A percentile compares a stretch with the other conserved stretches of the same genome.
These are phyloP conservation scores for Trachelus troglodyta DNA, from an alignment of 2,888 invertebrate species.

Conservation along the genomic window DNA sequence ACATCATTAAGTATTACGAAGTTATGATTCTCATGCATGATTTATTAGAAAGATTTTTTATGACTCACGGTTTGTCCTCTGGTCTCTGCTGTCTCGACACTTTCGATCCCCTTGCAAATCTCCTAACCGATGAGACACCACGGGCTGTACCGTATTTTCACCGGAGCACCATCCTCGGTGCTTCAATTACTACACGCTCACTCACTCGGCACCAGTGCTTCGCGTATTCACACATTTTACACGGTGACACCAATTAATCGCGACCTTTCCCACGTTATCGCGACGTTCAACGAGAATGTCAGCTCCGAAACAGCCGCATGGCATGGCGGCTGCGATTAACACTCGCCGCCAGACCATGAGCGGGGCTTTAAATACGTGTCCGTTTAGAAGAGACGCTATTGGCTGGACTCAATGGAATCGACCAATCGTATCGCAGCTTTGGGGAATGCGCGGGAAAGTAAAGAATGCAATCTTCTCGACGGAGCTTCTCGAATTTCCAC, in stretches of 20 bases:
- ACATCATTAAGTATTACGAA: background rate
- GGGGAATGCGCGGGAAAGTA: constrained; percentile 16
- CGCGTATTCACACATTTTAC: constrained; percentile 1
- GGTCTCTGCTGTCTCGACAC: background rate
- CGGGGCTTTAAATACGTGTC: constrained; percentile 41
- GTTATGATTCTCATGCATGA: background rate
- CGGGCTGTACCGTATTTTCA: constrained; percentile 15
- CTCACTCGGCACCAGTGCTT: constrained; percentile 17
- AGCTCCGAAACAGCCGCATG: constrained; percentile 35
- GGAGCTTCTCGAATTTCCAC: background rate
- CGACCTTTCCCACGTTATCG: background rate
- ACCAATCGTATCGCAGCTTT: background rate
- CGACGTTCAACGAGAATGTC: constrained; percentile 3
- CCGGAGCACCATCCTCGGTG: constrained; percentile 20
- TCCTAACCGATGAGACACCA: background rate
- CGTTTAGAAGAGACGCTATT: constrained; percentile 10
- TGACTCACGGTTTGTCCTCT: background rate
- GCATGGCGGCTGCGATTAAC: constrained; percentile 40
- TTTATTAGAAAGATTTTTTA: background rate
- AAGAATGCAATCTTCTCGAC: background rate
- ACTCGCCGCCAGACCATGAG: constrained; percentile 25
- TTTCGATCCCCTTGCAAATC: background rate
- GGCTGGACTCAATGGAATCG: constrained; percentile 5
- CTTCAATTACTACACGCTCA: constrained; percentile 22
- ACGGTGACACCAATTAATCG: constrained; percentile 1